A percentile compares a stretch with the other conserved stretches of the same genome.
Conservation (phyloP, 2,888 invertebrate species). For the Xiphydria camelus region DNA sequence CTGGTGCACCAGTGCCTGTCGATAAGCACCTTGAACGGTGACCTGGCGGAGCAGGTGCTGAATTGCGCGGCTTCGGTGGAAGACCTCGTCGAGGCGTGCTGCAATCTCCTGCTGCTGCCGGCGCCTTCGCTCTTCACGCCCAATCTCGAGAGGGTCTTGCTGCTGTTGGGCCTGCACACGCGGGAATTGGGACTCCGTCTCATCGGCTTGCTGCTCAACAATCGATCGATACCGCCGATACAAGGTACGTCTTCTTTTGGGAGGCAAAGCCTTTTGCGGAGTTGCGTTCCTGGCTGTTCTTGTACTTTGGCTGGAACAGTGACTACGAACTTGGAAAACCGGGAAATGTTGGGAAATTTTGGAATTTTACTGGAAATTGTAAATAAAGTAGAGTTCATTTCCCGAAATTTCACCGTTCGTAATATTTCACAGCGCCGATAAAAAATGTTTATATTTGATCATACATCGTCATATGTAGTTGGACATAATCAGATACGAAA, state of each 20-base stretch:
- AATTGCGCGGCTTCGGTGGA: slow-evolving; percentile 69
- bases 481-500: no score
- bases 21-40: slow-evolving; percentile 44
- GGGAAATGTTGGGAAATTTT: no score
- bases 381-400: no score
- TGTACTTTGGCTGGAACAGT: no score
- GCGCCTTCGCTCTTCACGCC: slow-evolving; percentile 66
- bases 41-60: slow-evolving; percentile 59
- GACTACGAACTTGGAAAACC: no score
- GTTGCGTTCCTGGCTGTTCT: no score
- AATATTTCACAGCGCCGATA: no score
- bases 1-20: slow-evolving; percentile 80
- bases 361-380: no score
- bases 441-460: slow-evolving; percentile 4
- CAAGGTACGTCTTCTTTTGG: slow-evolving; percentile 36
- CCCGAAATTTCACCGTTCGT: no score
- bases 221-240: slow-evolving; percentile 55
- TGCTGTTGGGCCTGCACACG: slow-evolving; percentile 70
- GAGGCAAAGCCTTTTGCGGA: no score
- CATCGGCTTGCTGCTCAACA: slow-evolving; percentile 65
- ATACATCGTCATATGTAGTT: no score
- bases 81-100: slow-evolving; percentile 71
- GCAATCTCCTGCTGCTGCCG: slow-evolving; percentile 73
- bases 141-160: slow-evolving; percentile 69
- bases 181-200: slow-evolving; percentile 64